Conservation (phyloP, 2,888 invertebrate genomes). For the Ornithoptera alexandrae region DNA sequence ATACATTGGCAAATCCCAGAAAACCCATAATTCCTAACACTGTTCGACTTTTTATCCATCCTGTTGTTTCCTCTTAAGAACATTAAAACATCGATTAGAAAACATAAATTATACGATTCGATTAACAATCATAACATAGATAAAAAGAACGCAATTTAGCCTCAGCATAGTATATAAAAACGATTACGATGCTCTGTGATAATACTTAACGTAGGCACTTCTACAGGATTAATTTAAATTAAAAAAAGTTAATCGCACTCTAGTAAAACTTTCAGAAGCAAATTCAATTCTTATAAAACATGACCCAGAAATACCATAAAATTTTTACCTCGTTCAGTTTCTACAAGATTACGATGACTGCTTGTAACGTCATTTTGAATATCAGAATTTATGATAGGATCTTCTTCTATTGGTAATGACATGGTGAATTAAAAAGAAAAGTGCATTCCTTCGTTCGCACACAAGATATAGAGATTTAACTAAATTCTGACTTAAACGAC, state of each 20-base stretch:
- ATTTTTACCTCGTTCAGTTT: conserved; percentile 54
- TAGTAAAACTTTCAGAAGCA: no score
- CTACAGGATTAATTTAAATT: no score
- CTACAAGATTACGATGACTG: conserved; percentile 61
- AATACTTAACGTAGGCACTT: background rate
- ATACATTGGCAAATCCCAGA: conserved; percentile 92
- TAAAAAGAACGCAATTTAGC: background rate
- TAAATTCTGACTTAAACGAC: background rate
- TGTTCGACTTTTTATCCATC: conserved; percentile 86
- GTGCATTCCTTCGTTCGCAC: conserved; percentile 35
- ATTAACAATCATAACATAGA: background rate
- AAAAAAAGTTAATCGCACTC: no score
- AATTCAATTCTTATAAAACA: background rate
- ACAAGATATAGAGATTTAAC: background rate
- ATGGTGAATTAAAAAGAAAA: conserved; percentile 46
- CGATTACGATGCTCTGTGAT: background rate
- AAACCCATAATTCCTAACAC: conserved; percentile 91
- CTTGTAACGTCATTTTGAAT: conserved; percentile 69
- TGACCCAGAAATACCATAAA: conserved; percentile 16
- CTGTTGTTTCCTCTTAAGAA: conserved; percentile 78
- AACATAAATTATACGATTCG: background rate
- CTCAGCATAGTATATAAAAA: background rate
- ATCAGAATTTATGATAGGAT: conserved; percentile 69
- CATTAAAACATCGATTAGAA: background rate
- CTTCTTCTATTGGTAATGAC: conserved; percentile 66